Evolutionary conservation across 2,888 invertebrate species (phyloP).

Genomic region (Philopedon plagiatum): DNA sequence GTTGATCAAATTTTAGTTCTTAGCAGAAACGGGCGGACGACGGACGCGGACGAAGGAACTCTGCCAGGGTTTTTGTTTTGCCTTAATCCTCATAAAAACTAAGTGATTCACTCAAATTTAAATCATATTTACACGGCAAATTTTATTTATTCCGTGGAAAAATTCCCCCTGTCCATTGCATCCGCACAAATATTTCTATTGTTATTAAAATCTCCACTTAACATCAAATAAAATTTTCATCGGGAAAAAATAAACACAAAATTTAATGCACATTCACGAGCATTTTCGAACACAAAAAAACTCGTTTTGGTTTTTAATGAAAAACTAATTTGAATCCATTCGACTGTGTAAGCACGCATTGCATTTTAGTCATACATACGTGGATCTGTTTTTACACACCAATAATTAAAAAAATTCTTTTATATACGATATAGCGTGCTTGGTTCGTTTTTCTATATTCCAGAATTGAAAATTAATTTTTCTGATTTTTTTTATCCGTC

Average conservation of each 20-base stretch:
- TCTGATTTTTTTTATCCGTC: too few species aligned
- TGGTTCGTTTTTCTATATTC: neutral
- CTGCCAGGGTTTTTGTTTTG: too few species aligned
- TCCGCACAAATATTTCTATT: neutral
- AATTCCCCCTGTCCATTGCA: neutral
- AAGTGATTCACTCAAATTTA: too few species aligned
- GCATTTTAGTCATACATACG: constrained; percentile 7
- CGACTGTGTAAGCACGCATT: constrained; percentile 7
- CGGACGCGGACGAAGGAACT: too few species aligned
- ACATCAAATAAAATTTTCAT: constrained; percentile 21
- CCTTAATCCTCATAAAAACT: too few species aligned
- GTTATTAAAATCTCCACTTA: neutral
- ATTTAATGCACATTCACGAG: neutral
- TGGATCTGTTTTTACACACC: constrained; percentile 9
- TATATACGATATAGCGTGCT: neutral
- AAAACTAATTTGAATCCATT: constrained; percentile 12
- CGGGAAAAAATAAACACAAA: constrained; percentile 6
- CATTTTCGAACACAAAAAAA: neutral
- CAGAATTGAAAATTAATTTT: too few species aligned
- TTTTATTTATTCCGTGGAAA: neutral
- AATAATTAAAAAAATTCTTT: neutral
- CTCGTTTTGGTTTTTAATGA: constrained; percentile 7
- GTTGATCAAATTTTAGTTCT: too few species aligned
- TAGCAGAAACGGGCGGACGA: too few species aligned
- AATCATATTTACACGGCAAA: neutral